Conservation (phyloP, 2,797 vertebrate genomes). For the Steatocranus sp. region DNA sequence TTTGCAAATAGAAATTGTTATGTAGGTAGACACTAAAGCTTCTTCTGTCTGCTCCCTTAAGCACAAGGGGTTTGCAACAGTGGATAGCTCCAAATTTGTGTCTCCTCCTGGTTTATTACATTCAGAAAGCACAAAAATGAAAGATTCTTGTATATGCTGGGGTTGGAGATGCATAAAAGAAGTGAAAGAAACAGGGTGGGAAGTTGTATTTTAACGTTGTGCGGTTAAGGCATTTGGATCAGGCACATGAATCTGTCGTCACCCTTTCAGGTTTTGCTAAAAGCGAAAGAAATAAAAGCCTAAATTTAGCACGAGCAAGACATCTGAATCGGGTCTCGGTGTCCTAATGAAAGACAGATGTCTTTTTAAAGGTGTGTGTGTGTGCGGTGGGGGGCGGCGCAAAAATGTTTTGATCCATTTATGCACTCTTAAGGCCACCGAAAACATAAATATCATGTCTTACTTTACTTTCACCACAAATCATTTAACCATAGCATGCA, state of each 20-base stretch:
- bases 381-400: background rate
- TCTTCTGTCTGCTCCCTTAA: background rate
- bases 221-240: conserved; percentile 26
- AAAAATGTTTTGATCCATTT: conserved; percentile 4
- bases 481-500: background rate
- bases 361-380: conserved; percentile 2
- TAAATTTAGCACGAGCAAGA: conserved; percentile 31
- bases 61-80: background rate
- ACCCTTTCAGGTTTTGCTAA: conserved; percentile 9
- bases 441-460: background rate
- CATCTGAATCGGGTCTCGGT: conserved; percentile 4
- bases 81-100: background rate
- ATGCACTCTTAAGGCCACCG: background rate
- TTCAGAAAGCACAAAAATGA: conserved; percentile 12
- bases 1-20: background rate
- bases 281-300: conserved; percentile 28
- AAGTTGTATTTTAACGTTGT: conserved; percentile 22
- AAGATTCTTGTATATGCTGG: background rate
- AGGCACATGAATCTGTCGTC: conserved; percentile 42
- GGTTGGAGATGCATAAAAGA: conserved; percentile 8
- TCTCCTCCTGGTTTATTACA: background rate
- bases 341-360: conserved; percentile 35
- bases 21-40: background rate
- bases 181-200: conserved; percentile 13
- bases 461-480: background rate